phyloP scores from a whole-genome alignment of 2,888 invertebrate genomes.

The Tupiocoris notatus region DNA sequence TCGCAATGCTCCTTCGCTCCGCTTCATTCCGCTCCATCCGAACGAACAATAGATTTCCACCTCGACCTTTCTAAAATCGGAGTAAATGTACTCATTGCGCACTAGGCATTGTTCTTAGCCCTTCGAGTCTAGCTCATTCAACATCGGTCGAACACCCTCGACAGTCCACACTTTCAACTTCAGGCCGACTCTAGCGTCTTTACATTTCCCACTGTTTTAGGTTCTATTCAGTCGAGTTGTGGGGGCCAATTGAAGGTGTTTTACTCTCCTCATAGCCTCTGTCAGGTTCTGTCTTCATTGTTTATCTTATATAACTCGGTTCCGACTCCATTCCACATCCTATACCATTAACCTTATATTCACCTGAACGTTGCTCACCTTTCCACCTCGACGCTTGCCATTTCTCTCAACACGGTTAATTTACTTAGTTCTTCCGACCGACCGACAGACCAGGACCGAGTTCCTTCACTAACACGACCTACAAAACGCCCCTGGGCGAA shows the following conservation, averaged over 20 bases:
- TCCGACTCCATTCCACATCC: conserved; percentile 19
- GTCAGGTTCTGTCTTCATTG: background rate
- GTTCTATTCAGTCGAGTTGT: background rate
- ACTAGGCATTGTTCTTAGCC: background rate
- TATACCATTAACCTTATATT: background rate
- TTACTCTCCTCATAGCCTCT: too few species aligned
- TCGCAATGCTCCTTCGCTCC: too few species aligned
- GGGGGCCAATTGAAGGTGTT: background rate
- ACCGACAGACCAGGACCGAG: background rate
- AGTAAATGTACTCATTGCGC: background rate
- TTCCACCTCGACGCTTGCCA: background rate
- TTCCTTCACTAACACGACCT: too few species aligned
- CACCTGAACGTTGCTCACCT: background rate
- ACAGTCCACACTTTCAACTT: background rate
- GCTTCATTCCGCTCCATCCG: background rate
- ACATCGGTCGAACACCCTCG: background rate
- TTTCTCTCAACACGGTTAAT: background rate
- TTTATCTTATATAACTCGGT: conserved; percentile 27
- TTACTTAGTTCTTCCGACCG: background rate
- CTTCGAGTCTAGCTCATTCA: background rate
- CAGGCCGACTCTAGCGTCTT: background rate
- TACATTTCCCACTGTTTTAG: background rate
- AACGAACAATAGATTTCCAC: background rate
- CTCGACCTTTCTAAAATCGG: background rate
- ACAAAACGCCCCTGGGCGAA: background rate